Evolutionary conservation across 2,113 vertebrate genomes (phyloP).

Genomic region (Sciurus niger): DNA sequence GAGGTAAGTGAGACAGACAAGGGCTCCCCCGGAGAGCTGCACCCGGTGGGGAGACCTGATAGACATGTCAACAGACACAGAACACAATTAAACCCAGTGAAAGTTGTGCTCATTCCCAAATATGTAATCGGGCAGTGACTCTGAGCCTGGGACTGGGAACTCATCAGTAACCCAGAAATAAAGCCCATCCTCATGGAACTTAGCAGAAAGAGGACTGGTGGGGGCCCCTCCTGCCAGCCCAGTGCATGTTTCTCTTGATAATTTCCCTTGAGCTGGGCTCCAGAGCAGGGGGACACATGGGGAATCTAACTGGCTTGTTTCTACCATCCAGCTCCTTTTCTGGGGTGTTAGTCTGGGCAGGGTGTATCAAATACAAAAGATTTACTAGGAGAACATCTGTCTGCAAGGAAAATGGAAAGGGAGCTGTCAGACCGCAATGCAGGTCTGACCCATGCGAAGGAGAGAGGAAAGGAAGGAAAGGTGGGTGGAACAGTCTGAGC

Average conservation of each 20-base stretch:
- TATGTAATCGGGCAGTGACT: background rate
- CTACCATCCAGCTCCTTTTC: background rate
- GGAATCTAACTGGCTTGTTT: background rate
- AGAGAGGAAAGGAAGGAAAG: background rate
- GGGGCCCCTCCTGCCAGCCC: background rate
- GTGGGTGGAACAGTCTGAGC: background rate
- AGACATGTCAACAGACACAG: slow-evolving; percentile 26
- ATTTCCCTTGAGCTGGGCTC: background rate
- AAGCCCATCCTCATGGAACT: background rate
- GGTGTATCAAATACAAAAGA: background rate
- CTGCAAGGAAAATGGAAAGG: background rate
- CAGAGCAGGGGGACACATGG: background rate
- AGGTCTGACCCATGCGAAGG: background rate
- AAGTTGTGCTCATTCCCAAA: background rate
- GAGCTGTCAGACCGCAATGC: background rate
- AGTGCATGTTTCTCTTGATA: background rate
- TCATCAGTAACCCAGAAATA: background rate
- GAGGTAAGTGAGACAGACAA: background rate
- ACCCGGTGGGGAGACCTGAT: background rate
- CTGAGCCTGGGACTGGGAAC: background rate
- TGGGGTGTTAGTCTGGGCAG: background rate
- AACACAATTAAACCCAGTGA: background rate
- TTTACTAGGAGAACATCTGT: background rate
- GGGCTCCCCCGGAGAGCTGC: background rate
- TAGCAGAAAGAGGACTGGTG: background rate